These are phyloP conservation scores for Cyrtorhinus lividipennis DNA, from an alignment of 1,140 invertebrate species.

Conservation along the genomic window DNA sequence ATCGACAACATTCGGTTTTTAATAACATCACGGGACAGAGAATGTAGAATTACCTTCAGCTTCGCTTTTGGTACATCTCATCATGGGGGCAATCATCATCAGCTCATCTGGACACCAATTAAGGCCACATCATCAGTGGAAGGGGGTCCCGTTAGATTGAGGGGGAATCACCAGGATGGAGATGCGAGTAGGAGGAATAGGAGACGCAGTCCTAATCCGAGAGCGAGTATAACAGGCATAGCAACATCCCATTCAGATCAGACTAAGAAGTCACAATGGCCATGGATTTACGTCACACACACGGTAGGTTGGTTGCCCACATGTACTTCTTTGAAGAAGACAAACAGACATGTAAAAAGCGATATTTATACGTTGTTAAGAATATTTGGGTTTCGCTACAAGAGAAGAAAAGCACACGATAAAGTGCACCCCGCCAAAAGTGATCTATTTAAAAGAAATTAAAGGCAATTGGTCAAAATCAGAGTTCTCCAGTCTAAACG, in stretches of 20 bases:
- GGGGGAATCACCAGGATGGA: background rate
- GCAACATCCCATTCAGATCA: conserved; percentile 2
- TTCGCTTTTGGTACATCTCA: conserved; percentile 2
- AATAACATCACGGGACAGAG: background rate
- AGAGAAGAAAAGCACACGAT: background rate
- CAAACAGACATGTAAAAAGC: conserved; percentile 2
- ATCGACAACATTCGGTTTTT: background rate
- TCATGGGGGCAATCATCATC: background rate
- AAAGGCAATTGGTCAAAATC: background rate
- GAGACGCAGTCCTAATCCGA: background rate
- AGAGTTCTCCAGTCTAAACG: background rate
- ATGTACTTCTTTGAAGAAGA: conserved; percentile 2
- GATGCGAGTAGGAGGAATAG: background rate
- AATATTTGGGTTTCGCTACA: background rate
- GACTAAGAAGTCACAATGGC: background rate
- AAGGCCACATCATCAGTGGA: background rate
- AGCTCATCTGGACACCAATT: too few species aligned
- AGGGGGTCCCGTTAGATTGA: conserved; percentile 1
- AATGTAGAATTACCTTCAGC: background rate
- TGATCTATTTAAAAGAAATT: background rate
- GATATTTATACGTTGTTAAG: background rate
- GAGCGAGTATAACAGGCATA: background rate
- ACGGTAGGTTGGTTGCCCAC: background rate
- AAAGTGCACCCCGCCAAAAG: too few species aligned
- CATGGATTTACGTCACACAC: conserved; percentile 3